Conservation (phyloP, 2,113 vertebrate species). For the Microcebus tavaratra region DNA sequence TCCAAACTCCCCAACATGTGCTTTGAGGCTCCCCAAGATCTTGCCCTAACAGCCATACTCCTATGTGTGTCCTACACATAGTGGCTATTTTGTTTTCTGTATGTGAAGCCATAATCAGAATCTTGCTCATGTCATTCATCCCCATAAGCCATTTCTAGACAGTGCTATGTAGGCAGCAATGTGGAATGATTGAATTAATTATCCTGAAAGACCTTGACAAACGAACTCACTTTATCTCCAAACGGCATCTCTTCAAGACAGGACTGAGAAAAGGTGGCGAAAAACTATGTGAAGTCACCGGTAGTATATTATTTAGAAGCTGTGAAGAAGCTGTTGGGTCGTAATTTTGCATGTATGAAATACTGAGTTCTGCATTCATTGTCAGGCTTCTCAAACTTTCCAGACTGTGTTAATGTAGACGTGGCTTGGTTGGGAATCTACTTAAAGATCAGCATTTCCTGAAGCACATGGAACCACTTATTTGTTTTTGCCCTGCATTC, state of each 20-base stretch:
- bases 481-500: not conserved
- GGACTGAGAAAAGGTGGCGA: not conserved
- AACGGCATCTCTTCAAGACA: not conserved
- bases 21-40: not conserved
- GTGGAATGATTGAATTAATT: slow-evolving; percentile 1
- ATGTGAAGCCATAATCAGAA: not conserved
- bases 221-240: not conserved
- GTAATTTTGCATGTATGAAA: not conserved
- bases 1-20: not conserved
- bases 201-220: not conserved
- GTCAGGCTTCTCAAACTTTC: not conserved
- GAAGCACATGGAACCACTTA: not conserved
- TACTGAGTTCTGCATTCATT: not conserved
- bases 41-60: not conserved
- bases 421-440: not conserved
- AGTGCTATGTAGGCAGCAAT: not conserved
- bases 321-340: not conserved
- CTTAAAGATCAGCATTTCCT: not conserved
- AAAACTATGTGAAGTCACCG: not conserved
- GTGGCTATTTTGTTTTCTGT: not conserved
- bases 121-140: not conserved
- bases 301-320: not conserved
- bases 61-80: not conserved
- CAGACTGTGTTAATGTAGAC: not conserved
- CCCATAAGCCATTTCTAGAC: not conserved